Base-by-base conservation (phyloP, 2,888 invertebrate species). In the Exocentrus adspersus region DNA sequence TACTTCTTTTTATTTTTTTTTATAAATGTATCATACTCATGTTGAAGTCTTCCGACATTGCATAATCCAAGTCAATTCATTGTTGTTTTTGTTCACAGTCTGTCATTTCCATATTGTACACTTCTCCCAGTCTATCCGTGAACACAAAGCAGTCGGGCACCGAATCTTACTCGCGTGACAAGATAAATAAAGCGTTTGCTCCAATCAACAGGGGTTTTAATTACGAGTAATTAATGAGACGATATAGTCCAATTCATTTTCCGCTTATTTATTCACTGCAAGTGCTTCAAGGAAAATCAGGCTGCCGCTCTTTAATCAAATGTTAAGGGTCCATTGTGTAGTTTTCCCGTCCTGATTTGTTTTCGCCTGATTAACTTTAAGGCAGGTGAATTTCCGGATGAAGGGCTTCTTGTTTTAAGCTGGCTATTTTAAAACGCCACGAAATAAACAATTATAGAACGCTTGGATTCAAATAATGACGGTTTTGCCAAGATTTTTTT, bases 221-320 rank as follows among this genome's bases (percentile, higher is more conserved):
- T 80, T 78, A 78, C 63, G 73, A 75, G 77, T 75, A 78, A 79
- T 80, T 79, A 79, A 79, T 75, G 75, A 77, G 77, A 78, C 78
- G 78, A 77, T 76, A 75, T 69, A 72, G 72, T 75, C 74, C 74
- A 70, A 74, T 77, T 72, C 70, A 64, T 65, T 60, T 32, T 60
- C 20, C 60, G 57, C 64, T 59, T 65, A 64, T 65, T 68, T 67
- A 67, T 64, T 45, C 50, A 51, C 46, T 60, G 60, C 57, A 59
- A 62, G 66, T 66, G 61, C 60, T 66, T 62, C 30, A 37, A 48
- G 12, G 42, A 48, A 57, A 57, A 62, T 51, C 50, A 30, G n/a
- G 46, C 50, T 24, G 28, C 28, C 45, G 51, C 58, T 52, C 60
- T 67, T 62, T 69, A 69, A 69, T 69, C 69, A 69, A 67, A 69